Evolutionary conservation across 2,888 invertebrate genomes (phyloP).

Genomic region (Limnephilus rhombicus): DNA sequence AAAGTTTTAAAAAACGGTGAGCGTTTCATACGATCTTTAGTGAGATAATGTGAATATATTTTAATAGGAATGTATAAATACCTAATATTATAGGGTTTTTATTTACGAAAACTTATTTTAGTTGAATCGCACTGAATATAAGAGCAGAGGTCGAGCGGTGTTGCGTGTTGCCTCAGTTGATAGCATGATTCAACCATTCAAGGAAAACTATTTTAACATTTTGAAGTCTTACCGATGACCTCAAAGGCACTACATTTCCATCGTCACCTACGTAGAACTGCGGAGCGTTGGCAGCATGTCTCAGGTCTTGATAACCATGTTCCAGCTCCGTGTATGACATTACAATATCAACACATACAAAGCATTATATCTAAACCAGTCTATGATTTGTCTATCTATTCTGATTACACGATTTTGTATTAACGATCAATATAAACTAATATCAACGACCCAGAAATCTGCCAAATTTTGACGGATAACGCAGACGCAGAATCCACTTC

Average conservation of each 20-base stretch:
- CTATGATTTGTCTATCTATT: not conserved
- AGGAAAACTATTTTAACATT: constrained; percentile 47
- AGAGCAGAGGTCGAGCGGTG: not conserved
- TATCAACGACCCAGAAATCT: constrained; percentile 14
- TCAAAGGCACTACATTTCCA: constrained; percentile 80
- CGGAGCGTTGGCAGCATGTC: constrained; percentile 82
- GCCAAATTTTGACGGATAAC: constrained; percentile 6
- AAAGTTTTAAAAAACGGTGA: not conserved
- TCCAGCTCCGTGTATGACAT: constrained; percentile 97
- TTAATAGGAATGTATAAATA: not conserved
- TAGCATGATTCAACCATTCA: constrained; percentile 21
- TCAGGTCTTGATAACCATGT: constrained; percentile 93
- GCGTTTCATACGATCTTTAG: not conserved
- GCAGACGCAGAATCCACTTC: constrained; percentile 19
- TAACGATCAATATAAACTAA: constrained; percentile 39
- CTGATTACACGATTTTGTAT: constrained; percentile 14
- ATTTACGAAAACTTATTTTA: not conserved
- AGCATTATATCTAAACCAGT: constrained; percentile 21
- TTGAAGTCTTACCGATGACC: constrained; percentile 77
- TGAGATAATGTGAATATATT: not conserved
- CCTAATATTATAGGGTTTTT: not conserved
- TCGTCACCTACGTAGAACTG: constrained; percentile 86
- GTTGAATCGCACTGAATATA: not conserved
- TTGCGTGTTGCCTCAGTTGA: constrained; percentile 1
- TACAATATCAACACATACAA: constrained; percentile 67